A percentile compares a stretch with the other conserved stretches of the same genome.
Conservation (phyloP, 2,888 invertebrate species). For the Agriopis aurantiaria region DNA sequence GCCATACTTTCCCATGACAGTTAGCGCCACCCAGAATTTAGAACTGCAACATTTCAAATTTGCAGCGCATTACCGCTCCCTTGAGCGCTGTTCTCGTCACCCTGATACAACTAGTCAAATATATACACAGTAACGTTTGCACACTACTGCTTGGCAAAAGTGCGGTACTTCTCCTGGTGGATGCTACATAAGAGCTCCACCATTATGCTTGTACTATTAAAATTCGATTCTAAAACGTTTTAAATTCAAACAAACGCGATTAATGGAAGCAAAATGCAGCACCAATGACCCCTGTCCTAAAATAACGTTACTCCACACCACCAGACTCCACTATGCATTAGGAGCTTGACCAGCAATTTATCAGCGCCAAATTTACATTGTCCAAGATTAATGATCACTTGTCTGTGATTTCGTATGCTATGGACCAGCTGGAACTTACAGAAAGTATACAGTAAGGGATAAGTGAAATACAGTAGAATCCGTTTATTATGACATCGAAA, state of each 20-base stretch:
- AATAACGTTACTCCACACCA: conserved; percentile 36
- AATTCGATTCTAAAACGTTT: not conserved
- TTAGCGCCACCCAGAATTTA: no score
- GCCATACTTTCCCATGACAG: no score
- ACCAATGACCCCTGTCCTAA: conserved; percentile 25
- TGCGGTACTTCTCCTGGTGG: no score
- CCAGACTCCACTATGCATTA: conserved; percentile 42
- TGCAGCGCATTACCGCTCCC: no score
- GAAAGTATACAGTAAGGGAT: conserved; percentile 10
- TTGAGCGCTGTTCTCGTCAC: no score
- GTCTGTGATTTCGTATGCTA: conserved; percentile 62
- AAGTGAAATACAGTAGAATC: not conserved
- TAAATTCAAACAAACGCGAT: not conserved
- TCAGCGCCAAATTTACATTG: conserved; percentile 75
- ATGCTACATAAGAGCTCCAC: no score
- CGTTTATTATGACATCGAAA: no score
- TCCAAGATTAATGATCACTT: conserved; percentile 72
- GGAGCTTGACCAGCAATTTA: conserved; percentile 72
- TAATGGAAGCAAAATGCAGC: conserved; percentile 14
- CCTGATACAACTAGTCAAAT: no score
- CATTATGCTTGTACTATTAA: no score
- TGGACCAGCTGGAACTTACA: conserved; percentile 38
- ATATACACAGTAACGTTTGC: no score
- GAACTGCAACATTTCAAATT: no score
- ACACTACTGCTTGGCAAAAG: no score